Evolutionary conservation across 2,888 invertebrate genomes (phyloP), one percentile per base, ranked within the genome.

Genomic region (Pristionchus fissidentatus): DNA sequence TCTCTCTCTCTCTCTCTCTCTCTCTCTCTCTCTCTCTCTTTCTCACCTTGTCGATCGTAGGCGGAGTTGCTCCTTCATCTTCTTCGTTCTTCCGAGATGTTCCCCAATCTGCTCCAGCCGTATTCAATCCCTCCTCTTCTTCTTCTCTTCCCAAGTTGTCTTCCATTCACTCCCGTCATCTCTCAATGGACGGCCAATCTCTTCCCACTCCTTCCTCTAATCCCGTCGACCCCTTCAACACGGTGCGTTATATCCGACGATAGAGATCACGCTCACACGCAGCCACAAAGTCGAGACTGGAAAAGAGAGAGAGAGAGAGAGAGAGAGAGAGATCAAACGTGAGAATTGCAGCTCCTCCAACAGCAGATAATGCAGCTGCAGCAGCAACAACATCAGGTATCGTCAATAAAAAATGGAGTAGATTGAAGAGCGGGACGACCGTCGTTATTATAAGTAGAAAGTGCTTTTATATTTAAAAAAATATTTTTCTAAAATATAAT

Each of bases 31-130:
- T 81, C 80, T 41, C 29, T 57, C 60, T 22, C 35, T 70, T n/a
- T n/a, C n/a, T n/a, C n/a, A n/a, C n/a, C n/a, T n/a, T n/a, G n/a
- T 49, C 49, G 10, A 10, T 49, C 49, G 49, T 77, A 77, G 75
- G 75, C 46, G 75, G 75, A 49, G 49, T 26, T 1, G n/a, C n/a
- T n/a, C n/a, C n/a, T n/a, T 43, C 70, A 26, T 26, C 75, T 13
- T 77, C 75, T n/a, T 81, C 80, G 1, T 62, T 81, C 62, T 81
- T 81, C 62, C 80, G 62, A 22, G 80, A 81, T 32, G 80, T 81
- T 2, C 60, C 62, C 32, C 80, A 81, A 62, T 81, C 80, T 32
- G 62, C 80, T 35, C 80, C 80, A 22, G 41, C 80, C n/a, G 41
- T 29, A 5, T 81, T 81, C 46, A 41, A 41, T n/a, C 80, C 10